These are phyloP conservation scores for Recurvirostra avosetta DNA, from an alignment of 2,113 vertebrate genomes.

Conservation along the genomic window DNA sequence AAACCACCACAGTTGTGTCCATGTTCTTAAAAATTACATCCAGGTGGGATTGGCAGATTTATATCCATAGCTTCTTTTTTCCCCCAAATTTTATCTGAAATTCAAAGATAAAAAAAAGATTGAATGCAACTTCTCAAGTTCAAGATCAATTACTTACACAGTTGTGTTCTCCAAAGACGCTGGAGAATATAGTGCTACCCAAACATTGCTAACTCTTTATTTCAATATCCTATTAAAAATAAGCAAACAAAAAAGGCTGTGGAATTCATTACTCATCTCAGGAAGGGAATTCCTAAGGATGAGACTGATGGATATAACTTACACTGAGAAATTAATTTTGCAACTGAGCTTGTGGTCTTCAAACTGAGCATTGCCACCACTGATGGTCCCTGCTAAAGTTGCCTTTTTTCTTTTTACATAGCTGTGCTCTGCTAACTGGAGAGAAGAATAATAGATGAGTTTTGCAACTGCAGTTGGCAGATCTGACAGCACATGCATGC, in stretches of 20 bases:
- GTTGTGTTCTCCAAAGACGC: not conserved
- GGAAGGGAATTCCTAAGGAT: not conserved
- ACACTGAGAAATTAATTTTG: not conserved
- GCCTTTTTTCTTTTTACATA: not conserved
- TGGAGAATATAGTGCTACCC: not conserved
- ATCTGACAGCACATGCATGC: not conserved
- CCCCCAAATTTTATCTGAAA: not conserved
- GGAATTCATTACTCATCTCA: not conserved
- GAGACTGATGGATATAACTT: not conserved
- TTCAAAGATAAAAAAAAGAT: not conserved
- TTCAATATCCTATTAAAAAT: not conserved
- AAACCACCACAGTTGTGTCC: not conserved
- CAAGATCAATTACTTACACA: not conserved
- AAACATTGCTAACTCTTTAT: not conserved
- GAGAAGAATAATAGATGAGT: not conserved
- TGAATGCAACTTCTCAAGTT: not conserved
- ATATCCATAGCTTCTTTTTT: not conserved
- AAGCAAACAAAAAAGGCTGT: not conserved
- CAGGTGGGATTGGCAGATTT: not conserved
- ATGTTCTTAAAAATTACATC: not conserved
- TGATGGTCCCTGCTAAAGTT: not conserved
- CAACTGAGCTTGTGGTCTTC: not conserved
- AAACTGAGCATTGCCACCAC: not conserved
- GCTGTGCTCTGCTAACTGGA: not conserved
- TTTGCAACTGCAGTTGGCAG: not conserved